Evolutionary conservation across 2,113 vertebrate genomes (phyloP).

Genomic region (Anseranas semipalmata): DNA sequence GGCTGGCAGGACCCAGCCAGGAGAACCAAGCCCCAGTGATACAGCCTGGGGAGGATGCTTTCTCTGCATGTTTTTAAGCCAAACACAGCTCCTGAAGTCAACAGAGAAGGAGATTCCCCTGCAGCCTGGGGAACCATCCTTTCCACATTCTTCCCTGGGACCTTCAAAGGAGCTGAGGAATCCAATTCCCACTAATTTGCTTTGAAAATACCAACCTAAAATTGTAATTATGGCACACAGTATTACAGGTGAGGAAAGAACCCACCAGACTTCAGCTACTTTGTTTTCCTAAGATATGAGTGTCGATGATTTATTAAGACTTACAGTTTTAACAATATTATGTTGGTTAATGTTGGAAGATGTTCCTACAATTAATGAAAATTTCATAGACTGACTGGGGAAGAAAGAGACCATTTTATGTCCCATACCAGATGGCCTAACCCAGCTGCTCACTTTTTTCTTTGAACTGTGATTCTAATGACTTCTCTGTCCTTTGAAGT

Average conservation of each 20-base stretch:
- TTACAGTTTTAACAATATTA: slow-evolving; percentile 8
- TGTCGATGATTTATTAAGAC: slow-evolving; percentile 32
- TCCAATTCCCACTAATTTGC: slow-evolving; percentile 18
- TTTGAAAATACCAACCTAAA: background rate
- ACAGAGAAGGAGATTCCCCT: background rate
- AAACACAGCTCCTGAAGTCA: background rate
- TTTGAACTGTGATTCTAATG: slow-evolving; percentile 63
- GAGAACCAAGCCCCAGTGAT: background rate
- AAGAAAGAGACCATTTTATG: slow-evolving; percentile 51
- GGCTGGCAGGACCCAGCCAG: background rate
- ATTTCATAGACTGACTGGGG: slow-evolving; percentile 29
- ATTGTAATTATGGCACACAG: background rate
- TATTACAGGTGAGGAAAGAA: background rate
- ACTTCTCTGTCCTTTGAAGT: slow-evolving; percentile 65
- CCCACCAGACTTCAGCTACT: background rate
- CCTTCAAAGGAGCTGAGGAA: slow-evolving; percentile 29
- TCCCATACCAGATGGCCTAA: slow-evolving; percentile 52
- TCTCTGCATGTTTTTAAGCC: background rate
- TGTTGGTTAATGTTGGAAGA: slow-evolving; percentile 26
- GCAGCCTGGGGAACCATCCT: background rate
- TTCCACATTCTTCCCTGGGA: background rate
- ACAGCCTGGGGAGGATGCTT: background rate
- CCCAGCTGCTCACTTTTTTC: slow-evolving; percentile 47
- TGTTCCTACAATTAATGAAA: slow-evolving; percentile 51
- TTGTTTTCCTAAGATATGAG: background rate